Evolutionary conservation across 2,888 invertebrate species (phyloP), one percentile per base, ranked within the genome.

Genomic region (Lamellibrachia satsuma): DNA sequence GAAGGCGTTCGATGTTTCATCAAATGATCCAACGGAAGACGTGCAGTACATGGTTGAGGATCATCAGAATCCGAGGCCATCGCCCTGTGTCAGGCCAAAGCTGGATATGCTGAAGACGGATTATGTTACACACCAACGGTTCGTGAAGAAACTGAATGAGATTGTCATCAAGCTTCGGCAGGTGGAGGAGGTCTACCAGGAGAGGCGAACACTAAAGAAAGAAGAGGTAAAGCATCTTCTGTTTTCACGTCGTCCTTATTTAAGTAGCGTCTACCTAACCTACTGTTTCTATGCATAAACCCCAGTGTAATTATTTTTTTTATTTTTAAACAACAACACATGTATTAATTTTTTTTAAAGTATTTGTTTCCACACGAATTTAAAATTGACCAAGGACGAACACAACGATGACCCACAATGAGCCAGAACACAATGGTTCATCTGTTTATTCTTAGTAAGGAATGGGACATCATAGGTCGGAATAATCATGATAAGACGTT

Each of bases 1-100:
- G 15, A 94, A 93, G 91, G 95, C 95, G 11, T 95, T 93, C 91
- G 94, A 94, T 90, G 94, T 95, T 11, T 92, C 93, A 57, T n/a
- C 91, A 22, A 92, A 94, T 39, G 93, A 94, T 91, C 94, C 94
- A 51, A 93, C 92, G 11, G 57, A 91, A 90, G 52, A 93, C 75
- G 75, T 75, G 75, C 22, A 3, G 75, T 75, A 75, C 22, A 75
- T 75, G 75, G 75, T 75, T 22, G n/a, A 22, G 75, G 75, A 75
- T 75, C 75, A 75, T 22, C 75, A 75, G 75, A 75, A 75, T 75
- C 75, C 75, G 15, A 15, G 75, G 4, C 75, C 75, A 22, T 15
- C 75, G 75, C 75, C 75, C 75, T 75, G 75, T n/a, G 22, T 75
- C 75, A 75, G 75, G 6, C 75, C 75, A 75, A 75, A 75, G 8